Evolutionary conservation across 1,140 invertebrate species (phyloP).

Genomic region (Proales similis): DNA sequence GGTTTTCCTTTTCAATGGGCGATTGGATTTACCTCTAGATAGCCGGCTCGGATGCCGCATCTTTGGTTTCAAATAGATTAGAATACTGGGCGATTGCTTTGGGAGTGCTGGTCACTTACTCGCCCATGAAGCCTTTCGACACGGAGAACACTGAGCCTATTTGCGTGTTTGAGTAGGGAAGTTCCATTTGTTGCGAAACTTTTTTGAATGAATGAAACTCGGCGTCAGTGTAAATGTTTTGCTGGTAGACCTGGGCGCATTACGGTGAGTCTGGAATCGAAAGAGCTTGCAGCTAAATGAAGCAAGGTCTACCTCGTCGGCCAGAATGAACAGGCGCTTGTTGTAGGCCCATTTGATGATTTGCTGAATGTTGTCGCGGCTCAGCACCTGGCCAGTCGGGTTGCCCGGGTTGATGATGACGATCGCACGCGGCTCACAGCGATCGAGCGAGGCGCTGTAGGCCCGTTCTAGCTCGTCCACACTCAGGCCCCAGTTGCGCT

Average conservation of each 20-base stretch:
- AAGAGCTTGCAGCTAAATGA: neutral
- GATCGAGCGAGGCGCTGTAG: slow-evolving; percentile 46
- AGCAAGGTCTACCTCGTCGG: too few species aligned
- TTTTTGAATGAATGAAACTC: slow-evolving; percentile 91
- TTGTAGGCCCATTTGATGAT: slow-evolving; percentile 86
- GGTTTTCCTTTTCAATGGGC: too few species aligned
- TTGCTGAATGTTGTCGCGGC: slow-evolving; percentile 76
- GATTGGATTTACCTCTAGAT: slow-evolving; percentile 79
- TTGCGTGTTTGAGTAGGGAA: slow-evolving; percentile 72
- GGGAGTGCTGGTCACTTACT: too few species aligned
- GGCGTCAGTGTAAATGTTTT: slow-evolving; percentile 84
- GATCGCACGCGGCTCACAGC: slow-evolving; percentile 69
- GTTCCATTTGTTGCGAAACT: slow-evolving; percentile 76
- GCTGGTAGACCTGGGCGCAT: slow-evolving; percentile 76
- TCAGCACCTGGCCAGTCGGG: slow-evolving; percentile 84
- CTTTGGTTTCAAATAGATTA: too few species aligned
- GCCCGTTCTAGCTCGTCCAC: slow-evolving; percentile 72
- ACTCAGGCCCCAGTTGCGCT: slow-evolving; percentile 74
- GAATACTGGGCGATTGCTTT: too few species aligned
- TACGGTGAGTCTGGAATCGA: too few species aligned
- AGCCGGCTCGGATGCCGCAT: slow-evolving; percentile 54
- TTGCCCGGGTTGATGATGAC: slow-evolving; percentile 98
- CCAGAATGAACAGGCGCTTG: slow-evolving; percentile 75
- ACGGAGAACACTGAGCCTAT: slow-evolving; percentile 89
- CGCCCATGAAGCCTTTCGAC: slow-evolving; percentile 76